Conservation (phyloP, 2,797 vertebrate species). For the Propithecus deckenii region DNA sequence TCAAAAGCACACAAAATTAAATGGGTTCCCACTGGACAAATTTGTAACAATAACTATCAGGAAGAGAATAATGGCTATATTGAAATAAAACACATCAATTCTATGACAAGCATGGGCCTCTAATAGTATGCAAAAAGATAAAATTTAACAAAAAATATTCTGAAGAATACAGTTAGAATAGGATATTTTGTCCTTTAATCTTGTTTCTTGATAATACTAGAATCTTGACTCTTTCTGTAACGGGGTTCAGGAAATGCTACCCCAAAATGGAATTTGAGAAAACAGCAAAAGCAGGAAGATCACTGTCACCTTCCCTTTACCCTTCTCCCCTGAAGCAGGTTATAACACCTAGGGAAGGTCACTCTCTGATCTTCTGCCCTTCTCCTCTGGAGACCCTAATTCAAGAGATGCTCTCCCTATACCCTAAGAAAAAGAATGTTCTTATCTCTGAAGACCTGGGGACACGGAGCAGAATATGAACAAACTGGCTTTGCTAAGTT, state of each 20-base stretch:
- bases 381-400: background rate
- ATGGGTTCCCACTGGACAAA: background rate
- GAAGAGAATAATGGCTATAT: background rate
- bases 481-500: too few relatives aligned
- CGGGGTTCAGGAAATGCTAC: background rate
- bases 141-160: background rate
- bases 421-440: background rate
- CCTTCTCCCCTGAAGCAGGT: background rate
- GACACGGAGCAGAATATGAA: too few relatives aligned
- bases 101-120: background rate
- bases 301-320: background rate
- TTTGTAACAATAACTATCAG: background rate
- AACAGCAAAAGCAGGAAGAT: background rate
- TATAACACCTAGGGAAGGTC: background rate
- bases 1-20: background rate
- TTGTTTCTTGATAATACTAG: background rate
- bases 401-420: fast-evolving
- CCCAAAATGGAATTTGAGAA: background rate
- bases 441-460: background rate
- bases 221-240: background rate
- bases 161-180: background rate
- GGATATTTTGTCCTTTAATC: background rate
- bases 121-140: background rate
- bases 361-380: background rate
- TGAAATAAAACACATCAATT: background rate